Evolutionary conservation across 1,140 invertebrate genomes (phyloP), one percentile per base, ranked within the genome.

Genomic region (Drosophila sp.): DNA sequence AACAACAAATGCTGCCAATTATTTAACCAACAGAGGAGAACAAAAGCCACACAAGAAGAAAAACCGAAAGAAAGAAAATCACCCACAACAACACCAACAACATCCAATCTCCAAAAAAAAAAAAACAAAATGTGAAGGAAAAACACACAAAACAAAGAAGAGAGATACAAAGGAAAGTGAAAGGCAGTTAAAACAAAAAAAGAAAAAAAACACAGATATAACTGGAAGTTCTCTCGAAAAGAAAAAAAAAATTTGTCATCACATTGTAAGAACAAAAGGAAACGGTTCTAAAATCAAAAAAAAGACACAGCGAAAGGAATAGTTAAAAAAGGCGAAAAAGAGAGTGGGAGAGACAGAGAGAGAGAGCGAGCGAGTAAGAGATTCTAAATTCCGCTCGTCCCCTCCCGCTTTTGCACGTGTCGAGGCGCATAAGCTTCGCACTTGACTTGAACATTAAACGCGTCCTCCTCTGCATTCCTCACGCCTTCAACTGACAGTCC

Each of bases 371-470:
- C 40, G 40, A 62, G 56, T 25, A 1, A 50, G 23, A 17, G 44
- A 50, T 25, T 50, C 44, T 8, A 27, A 50, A 50, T 50, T 33
- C 38, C 54, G 40, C 57, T 47, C 6, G 35, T 29, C 11, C 71
- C 54, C 35, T 17, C 17, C 64, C 25, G 65, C 50, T 56, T 67
- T 79, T 70, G 66, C 71, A 80, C 77, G 67, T 73, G 67, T 66
- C 62, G 72, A 75, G 76, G 76, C 77, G 77, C 74, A 79, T 77
- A 80, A 80, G 78, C 78, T 77, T 78, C 78, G 82, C 79, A 86
- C 83, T 86, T 82, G 83, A 86, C 83, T 80, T 86, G 72, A 87
- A 87, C 82, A 82, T 85, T 86, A 80, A 85, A 85, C 77, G 83
- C 79, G 67, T 74, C 70, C 23, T 60, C 67, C 54, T 11, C 30